Evolutionary conservation across 2,888 invertebrate genomes (phyloP).

Genomic region (Andrena dorsata): DNA sequence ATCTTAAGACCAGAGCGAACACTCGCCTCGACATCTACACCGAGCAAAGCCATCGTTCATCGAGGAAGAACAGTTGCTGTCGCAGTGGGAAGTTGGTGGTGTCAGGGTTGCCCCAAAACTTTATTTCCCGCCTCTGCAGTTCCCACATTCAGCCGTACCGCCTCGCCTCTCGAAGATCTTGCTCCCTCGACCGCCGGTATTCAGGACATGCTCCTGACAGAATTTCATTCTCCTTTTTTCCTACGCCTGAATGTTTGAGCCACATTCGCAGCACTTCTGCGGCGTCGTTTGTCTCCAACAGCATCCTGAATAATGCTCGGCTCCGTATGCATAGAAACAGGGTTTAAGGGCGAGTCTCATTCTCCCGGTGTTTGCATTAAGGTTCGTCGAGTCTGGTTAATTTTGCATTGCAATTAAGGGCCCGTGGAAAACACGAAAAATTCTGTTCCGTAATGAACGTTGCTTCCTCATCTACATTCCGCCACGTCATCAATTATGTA

Average conservation of each 20-base stretch:
- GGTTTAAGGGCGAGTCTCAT: constrained; percentile 8
- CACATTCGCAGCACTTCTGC: neutral
- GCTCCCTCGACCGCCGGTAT: neutral
- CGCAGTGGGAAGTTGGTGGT: neutral
- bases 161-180: too few relatives aligned
- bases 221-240: neutral
- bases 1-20: constrained; percentile 29
- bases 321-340: constrained; percentile 35
- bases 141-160: too few relatives aligned
- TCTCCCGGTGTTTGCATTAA: neutral
- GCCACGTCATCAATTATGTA: constrained; percentile 6
- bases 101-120: neutral
- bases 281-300: neutral
- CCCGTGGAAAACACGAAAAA: constrained; percentile 23
- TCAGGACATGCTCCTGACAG: neutral
- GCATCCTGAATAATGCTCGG: constrained; percentile 4
- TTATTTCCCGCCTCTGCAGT: too few relatives aligned
- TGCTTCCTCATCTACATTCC: constrained; percentile 16
- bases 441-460: neutral
- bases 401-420: constrained; percentile 40
- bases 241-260: neutral
- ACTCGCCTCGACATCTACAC: neutral
- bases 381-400: constrained; percentile 24
- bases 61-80: constrained; percentile 4
- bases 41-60: constrained; percentile 26